phyloP scores from a whole-genome alignment of 2,888 invertebrate genomes.

The Scaeva pyrastri region DNA sequence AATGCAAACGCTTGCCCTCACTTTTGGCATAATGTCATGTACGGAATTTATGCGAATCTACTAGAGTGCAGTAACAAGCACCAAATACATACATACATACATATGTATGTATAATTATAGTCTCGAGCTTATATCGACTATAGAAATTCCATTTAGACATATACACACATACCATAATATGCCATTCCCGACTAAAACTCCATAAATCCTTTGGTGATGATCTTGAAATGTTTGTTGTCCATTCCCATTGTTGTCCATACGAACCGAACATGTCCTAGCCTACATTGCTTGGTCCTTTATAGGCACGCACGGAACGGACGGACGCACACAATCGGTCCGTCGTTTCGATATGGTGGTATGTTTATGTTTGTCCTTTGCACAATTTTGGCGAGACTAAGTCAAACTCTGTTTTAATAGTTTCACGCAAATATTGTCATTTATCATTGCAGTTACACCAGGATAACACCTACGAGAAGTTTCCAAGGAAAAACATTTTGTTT shows the following conservation, averaged over 20 bases:
- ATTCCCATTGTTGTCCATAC: conserved; percentile 40
- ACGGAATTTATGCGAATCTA: conserved; percentile 69
- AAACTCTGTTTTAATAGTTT: conserved; percentile 72
- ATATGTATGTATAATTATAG: no score
- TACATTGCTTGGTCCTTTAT: conserved; percentile 4
- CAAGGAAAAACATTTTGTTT: conserved; percentile 50
- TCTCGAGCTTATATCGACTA: conserved; percentile 35
- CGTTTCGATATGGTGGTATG: no score
- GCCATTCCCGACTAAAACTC: conserved; percentile 37
- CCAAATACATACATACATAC: conserved; percentile 29
- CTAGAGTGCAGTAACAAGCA: conserved; percentile 65
- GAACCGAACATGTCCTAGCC: conserved; percentile 11
- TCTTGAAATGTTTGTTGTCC: conserved; percentile 73
- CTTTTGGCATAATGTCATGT: conserved; percentile 59
- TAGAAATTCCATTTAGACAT: conserved; percentile 20
- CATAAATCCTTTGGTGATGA: conserved; percentile 72
- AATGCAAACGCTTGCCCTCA: conserved; percentile 23
- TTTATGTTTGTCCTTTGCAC: conserved; percentile 44
- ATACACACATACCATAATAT: conserved; percentile 6
- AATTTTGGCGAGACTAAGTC: conserved; percentile 72
- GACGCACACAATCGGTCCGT: neutral
- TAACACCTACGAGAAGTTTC: neutral
- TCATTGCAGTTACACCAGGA: conserved; percentile 53
- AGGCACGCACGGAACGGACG: neutral
- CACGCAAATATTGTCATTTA: conserved; percentile 71